Percentiles rank a stretch among this genome's conserved stretches.
phyloP scores from a whole-genome alignment of 2,113 vertebrate genomes.

The Engraulis encrasicolus region DNA sequence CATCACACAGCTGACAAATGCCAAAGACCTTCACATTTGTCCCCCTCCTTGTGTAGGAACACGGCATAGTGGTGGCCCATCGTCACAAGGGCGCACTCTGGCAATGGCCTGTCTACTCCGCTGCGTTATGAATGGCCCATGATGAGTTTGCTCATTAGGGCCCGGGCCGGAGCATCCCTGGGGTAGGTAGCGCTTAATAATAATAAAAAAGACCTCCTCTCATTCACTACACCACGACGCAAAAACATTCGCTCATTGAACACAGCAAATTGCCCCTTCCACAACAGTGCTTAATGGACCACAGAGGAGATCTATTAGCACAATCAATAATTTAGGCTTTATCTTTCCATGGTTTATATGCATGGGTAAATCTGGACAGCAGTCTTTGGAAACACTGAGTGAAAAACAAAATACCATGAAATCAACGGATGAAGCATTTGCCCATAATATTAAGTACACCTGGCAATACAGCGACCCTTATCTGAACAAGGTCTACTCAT shows the following conservation, averaged over 20 bases:
- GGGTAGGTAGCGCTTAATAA: constrained; percentile 31
- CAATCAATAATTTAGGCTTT: constrained; percentile 31
- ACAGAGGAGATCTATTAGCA: constrained; percentile 30
- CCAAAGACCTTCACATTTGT: background rate
- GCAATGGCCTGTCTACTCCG: constrained; percentile 34
- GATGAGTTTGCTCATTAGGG: constrained; percentile 46
- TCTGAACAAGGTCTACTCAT: background rate
- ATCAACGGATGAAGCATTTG: background rate
- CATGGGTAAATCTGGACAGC: background rate
- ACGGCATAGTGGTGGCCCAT: constrained; percentile 1
- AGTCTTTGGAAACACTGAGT: background rate
- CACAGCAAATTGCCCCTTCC: constrained; percentile 37
- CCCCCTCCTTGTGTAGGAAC: background rate
- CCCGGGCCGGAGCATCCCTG: constrained; percentile 40
- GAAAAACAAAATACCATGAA: constrained; percentile 2
- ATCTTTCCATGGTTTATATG: constrained; percentile 1
- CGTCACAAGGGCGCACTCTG: constrained; percentile 23
- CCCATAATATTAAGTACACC: background rate
- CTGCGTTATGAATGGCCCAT: constrained; percentile 47
- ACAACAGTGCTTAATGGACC: background rate
- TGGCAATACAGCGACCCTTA: background rate
- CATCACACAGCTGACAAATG: background rate
- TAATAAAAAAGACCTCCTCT: constrained; percentile 22
- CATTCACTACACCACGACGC: constrained; percentile 36
- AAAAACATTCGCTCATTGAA: constrained; percentile 30